Evolutionary conservation across 2,888 invertebrate species (phyloP), one percentile per base, ranked within the genome.

Genomic region (Unio delphinus): DNA sequence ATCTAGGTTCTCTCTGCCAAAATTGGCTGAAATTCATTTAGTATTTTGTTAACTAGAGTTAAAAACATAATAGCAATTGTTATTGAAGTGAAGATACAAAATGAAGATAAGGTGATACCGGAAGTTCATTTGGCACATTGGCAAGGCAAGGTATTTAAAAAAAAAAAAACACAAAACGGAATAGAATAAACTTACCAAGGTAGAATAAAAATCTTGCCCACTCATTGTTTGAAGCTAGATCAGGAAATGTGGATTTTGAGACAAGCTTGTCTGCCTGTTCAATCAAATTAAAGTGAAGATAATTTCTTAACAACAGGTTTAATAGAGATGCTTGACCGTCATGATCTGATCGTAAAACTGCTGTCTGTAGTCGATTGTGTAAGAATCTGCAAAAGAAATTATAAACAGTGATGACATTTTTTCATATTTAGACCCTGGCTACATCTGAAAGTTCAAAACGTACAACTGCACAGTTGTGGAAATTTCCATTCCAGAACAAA

Each of bases 131-230:
- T 56, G 26, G 28, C 17, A 55, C 26, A 8, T 18, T n/a, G 8
- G 7, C 26, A 7, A 6, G 18, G 8, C 4, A 17, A 65, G 55
- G 23, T 45, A 20, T 28, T 64, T 34, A n/a, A n/a, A 23, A 54
- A 45, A 18, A 15, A 15, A 59, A 61, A 23, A 60, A 23, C 23
- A 23, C 23, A 45, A 34, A 30, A 7, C 28, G 2, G 7, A 34
- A 34, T 5, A 34, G 23, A 57, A 4, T 55, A 55, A 8, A 75
- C 83, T 68, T 68, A 90, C 90, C 92, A 87, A 98, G 92, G 90
- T 99, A 99, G 89, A 97, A 99, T 81, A 98, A 92, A 90, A 96
- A 99, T 88, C 99, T 93, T 6, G 99, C 99, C 96, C 98, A 98
- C 89, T 99, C 99, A 91, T 99, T 99, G 90, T 99, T 99, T 87